Evolutionary conservation across 2,797 vertebrate species (phyloP).

Genomic region (Pantherophis alleghaniensis): DNA sequence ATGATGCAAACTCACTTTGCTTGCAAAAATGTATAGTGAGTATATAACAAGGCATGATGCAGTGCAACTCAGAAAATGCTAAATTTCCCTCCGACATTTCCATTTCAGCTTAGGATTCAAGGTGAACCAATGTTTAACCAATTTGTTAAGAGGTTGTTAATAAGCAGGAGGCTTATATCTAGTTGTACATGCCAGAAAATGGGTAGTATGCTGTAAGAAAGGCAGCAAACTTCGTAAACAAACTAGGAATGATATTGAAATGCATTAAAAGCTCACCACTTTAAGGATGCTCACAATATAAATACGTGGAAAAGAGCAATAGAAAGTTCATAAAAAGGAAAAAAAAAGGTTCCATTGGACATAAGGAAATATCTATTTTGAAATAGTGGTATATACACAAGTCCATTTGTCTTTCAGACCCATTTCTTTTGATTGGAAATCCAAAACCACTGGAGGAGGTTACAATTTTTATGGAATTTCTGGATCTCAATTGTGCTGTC

Average conservation of each 20-base stretch:
- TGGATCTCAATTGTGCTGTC: conserved; percentile 64
- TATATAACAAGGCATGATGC: neutral
- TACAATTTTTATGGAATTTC: conserved; percentile 69
- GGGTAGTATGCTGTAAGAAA: conserved; percentile 53
- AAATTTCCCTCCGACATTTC: neutral
- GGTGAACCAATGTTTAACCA: conserved; percentile 32
- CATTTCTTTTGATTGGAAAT: conserved; percentile 68
- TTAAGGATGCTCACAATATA: conserved; percentile 56
- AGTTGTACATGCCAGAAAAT: conserved; percentile 38
- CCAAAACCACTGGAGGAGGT: conserved; percentile 60
- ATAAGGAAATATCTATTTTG: conserved; percentile 56
- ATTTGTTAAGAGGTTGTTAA: conserved; percentile 42
- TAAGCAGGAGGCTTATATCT: conserved; percentile 34
- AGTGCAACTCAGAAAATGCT: neutral
- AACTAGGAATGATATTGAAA: conserved; percentile 52
- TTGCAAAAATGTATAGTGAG: neutral
- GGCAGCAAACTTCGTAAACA: conserved; percentile 57
- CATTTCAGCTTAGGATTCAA: conserved; percentile 2
- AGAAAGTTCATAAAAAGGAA: conserved; percentile 59
- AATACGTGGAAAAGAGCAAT: conserved; percentile 60
- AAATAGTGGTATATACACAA: conserved; percentile 59
- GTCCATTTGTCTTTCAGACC: conserved; percentile 69
- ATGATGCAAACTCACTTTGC: neutral
- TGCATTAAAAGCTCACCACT: conserved; percentile 47
- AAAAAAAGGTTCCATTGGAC: conserved; percentile 57